These are phyloP conservation scores for Borostomias antarcticus DNA, from an alignment of 2,797 vertebrate species.

Conservation along the genomic window DNA sequence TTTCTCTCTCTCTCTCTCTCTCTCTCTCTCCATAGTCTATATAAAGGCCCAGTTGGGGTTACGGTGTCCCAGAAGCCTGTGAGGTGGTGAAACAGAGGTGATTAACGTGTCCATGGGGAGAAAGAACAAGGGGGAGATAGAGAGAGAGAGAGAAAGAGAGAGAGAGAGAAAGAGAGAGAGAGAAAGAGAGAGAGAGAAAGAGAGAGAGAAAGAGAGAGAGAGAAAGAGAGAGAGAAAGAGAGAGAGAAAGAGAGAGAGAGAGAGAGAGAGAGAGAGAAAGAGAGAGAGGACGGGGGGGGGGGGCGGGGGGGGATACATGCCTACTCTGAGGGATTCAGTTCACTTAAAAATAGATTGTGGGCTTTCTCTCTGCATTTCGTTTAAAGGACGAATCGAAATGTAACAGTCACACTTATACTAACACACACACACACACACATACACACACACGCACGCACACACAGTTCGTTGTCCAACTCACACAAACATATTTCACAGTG, in stretches of 20 bases:
- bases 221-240: background rate
- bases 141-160: conserved; percentile 19
- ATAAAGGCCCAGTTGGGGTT: conserved; percentile 60
- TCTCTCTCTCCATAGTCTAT: conserved; percentile 40
- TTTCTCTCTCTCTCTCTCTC: background rate
- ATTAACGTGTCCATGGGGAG: conserved; percentile 58
- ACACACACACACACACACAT: conserved; percentile 20
- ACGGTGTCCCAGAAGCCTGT: conserved; percentile 37
- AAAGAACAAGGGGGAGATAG: conserved; percentile 33
- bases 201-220: conserved; percentile 51
- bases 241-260: background rate
- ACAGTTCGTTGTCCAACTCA: too few species aligned
- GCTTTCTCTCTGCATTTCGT: conserved; percentile 27
- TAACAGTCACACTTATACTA: background rate
- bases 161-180: background rate
- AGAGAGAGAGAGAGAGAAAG: background rate
- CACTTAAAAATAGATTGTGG: conserved; percentile 64
- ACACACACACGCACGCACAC: background rate
- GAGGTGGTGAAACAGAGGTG: conserved; percentile 42
- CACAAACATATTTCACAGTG: background rate
- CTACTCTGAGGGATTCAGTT: conserved; percentile 60
- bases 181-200: conserved; percentile 37
- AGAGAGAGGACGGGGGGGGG: background rate
- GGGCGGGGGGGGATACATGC: conserved; percentile 1
- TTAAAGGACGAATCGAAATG: background rate